Evolutionary conservation across 2,888 invertebrate species (phyloP).

Genomic region (Nysson spinosus): DNA sequence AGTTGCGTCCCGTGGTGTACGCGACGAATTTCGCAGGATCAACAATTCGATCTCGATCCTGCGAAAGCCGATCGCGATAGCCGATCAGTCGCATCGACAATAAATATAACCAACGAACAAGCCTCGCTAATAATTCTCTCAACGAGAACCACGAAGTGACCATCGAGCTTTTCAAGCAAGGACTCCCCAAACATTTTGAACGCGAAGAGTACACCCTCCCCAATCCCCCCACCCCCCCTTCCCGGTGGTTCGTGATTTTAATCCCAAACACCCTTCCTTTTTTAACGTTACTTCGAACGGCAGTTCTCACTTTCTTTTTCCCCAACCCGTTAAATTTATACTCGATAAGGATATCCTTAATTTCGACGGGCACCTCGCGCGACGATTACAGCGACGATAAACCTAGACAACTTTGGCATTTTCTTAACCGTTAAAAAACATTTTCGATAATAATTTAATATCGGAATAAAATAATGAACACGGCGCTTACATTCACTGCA

Average conservation of each 20-base stretch:
- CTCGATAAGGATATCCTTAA: not conserved
- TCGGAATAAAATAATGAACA: constrained; percentile 66
- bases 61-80: constrained; percentile 61
- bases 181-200: not conserved
- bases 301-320: no score
- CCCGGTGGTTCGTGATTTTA: no score
- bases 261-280: not conserved
- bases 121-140: constrained; percentile 51
- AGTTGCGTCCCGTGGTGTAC: constrained; percentile 24
- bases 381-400: constrained; percentile 62
- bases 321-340: no score
- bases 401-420: constrained; percentile 78
- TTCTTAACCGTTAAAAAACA: constrained; percentile 72
- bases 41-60: constrained; percentile 55
- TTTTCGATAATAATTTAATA: constrained; percentile 65
- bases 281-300: constrained; percentile 12
- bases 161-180: constrained; percentile 16
- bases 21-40: constrained; percentile 64
- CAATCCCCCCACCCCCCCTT: not conserved
- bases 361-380: constrained; percentile 39
- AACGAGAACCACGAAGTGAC: constrained; percentile 19
- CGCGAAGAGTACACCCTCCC: not conserved
- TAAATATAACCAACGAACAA: constrained; percentile 73
- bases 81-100: constrained; percentile 51
- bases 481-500: constrained; percentile 58